Percentiles rank a stretch among this genome's conserved stretches.
These are phyloP conservation scores for Phodopus roborovskii DNA, from an alignment of 2,113 vertebrate species.

Conservation along the genomic window DNA sequence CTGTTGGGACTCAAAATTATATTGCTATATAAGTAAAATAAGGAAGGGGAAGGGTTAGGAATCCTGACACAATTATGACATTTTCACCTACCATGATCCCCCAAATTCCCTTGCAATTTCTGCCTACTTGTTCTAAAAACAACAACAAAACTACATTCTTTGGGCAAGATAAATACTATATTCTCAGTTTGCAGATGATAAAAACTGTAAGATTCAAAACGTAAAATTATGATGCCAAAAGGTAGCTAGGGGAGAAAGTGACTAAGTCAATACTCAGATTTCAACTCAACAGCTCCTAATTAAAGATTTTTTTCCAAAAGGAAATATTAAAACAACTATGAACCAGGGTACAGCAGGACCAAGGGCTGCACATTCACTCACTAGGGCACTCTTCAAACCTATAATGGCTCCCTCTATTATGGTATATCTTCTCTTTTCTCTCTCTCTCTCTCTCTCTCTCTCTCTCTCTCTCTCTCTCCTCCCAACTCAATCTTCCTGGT, in stretches of 20 bases:
- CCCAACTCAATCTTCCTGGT: too few relatives aligned
- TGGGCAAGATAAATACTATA: not conserved
- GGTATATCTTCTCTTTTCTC: too few relatives aligned
- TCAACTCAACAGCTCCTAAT: not conserved
- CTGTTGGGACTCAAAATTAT: not conserved
- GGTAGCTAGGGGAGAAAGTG: not conserved
- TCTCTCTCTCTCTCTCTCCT: too few relatives aligned
- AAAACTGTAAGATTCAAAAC: not conserved
- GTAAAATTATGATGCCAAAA: not conserved
- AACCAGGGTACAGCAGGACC: too few relatives aligned
- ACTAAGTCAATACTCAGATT: not conserved
- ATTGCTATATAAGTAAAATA: not conserved
- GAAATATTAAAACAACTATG: not conserved
- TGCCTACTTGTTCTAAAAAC: not conserved
- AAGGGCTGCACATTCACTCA: not conserved
- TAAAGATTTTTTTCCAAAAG: not conserved
- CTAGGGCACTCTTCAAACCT: not conserved
- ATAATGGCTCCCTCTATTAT: too few relatives aligned
- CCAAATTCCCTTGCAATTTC: not conserved
- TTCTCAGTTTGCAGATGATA: not conserved
- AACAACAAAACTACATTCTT: not conserved
- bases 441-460: too few relatives aligned
- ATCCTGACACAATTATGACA: not conserved
- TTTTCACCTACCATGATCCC: not conserved
- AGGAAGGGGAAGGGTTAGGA: not conserved